Base-by-base conservation (phyloP, 2,888 invertebrate species). In the Athalia rosae region DNA sequence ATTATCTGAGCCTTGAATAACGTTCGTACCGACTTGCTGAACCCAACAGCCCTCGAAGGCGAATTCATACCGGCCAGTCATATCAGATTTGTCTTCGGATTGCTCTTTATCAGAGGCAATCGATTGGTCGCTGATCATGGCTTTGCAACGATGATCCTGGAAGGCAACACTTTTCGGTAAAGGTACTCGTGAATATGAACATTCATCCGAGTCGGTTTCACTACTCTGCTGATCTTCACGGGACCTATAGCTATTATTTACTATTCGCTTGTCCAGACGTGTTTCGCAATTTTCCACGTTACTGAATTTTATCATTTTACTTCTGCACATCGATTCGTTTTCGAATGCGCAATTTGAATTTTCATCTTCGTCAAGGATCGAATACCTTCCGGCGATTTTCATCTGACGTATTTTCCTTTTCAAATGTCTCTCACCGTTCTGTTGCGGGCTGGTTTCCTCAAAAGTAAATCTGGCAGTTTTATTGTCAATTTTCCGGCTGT, bases 41-140 rank as follows among this genome's bases (percentile, higher is more conserved):
- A 61, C 62, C 74, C 74, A 74, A 8, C 61, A 74, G 15, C 74
- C 74, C 61, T 74, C 61, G 48, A 59, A 74, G 15, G 48, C 15
- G 13, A 74, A 62, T 50, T 74, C 74, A 41, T 47, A 74, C 61
- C 74, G 50, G 28, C 71, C 71, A 4, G 45, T 74, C 11, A 48
- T 58, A 4, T 48, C 48, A 6, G 74, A 50, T 13, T 47, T 48
- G n/a, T 74, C 61, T 9, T 48, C 74, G 11, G 48, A 43, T 28
- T n/a, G 41, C 43, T 13, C 50, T 28, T 3, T 69, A 53, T 69
- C 43, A n/a, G 69, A 69, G 43, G 11, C 53, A n/a, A 69, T 56
- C 13, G 69, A 69, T 56, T 53, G 69, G 5, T 69, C 69, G 41
- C 41, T 69, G 28, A 28, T 28, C 56, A 53, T 6, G 8, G 69